phyloP scores from a whole-genome alignment of 1,140 invertebrate genomes.

The Epicauta chinensis region DNA sequence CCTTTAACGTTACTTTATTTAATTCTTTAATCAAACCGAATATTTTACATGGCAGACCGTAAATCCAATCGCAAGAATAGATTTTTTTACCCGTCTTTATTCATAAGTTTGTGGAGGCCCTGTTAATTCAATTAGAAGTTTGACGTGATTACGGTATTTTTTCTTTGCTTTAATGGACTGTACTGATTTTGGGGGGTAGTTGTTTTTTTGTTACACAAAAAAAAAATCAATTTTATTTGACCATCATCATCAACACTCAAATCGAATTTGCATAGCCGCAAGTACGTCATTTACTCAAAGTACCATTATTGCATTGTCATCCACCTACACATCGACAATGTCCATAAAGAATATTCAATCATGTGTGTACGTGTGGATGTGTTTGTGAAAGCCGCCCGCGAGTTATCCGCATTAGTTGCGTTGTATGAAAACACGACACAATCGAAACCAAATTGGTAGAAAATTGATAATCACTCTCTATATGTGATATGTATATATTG shows the following conservation, averaged over 20 bases:
- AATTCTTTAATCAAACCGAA: slow-evolving; percentile 20
- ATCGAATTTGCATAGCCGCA: slow-evolving; percentile 13
- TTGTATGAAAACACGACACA: slow-evolving; percentile 33
- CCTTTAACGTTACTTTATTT: slow-evolving; percentile 9
- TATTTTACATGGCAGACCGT: slow-evolving; percentile 1
- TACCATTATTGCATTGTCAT: no score
- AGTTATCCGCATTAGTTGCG: slow-evolving; percentile 27
- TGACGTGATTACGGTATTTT: no score
- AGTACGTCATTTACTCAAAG: slow-evolving; percentile 8
- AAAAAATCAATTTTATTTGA: no score
- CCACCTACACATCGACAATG: no score
- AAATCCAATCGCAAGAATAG: slow-evolving; percentile 4
- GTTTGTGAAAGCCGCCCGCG: slow-evolving; percentile 11
- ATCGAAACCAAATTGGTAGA: slow-evolving; percentile 43
- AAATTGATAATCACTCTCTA: slow-evolving; percentile 41
- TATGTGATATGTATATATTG: slow-evolving; percentile 19
- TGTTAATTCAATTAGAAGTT: no score
- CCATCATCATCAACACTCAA: no score
- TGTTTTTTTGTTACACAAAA: no score
- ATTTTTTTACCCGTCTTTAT: slow-evolving; percentile 2
- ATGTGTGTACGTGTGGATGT: no score
- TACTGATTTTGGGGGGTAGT: no score
- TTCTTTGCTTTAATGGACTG: no score
- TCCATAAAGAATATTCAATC: no score
- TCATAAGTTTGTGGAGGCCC: not conserved